phyloP scores from a whole-genome alignment of 2,113 vertebrate genomes.

The Ctenodactylus gundi region DNA sequence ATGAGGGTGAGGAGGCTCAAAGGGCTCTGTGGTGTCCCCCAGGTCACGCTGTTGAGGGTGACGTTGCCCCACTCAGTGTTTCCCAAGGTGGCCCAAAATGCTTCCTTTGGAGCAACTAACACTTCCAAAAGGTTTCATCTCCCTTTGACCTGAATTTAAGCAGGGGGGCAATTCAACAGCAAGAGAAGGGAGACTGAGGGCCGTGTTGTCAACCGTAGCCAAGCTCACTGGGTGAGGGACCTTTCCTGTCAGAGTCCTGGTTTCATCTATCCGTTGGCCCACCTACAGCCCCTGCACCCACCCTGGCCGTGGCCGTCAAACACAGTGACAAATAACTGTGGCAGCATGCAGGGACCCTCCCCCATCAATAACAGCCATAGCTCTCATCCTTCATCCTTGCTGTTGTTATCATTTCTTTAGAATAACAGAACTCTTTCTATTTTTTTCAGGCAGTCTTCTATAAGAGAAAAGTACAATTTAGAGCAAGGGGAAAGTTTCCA shows the following conservation, averaged over 20 bases:
- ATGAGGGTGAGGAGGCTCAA: not conserved
- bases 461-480: not conserved
- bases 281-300: rapidly evolving
- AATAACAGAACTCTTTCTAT: not conserved
- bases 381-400: not conserved
- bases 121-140: not conserved
- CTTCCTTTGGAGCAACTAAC: not conserved
- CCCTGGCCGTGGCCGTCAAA: not conserved
- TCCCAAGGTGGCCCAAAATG: not conserved
- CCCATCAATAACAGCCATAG: rapidly evolving
- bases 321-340: rapidly evolving
- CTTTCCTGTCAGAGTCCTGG: not conserved
- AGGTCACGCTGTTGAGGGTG: rapidly evolving
- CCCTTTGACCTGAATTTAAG: not conserved
- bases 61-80: not conserved
- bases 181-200: not conserved
- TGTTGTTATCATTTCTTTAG: not conserved
- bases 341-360: not conserved
- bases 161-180: not conserved
- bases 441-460: not conserved
- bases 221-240: not conserved
- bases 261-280: not conserved
- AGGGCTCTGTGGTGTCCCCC: not conserved
- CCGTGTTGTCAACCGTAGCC: too few relatives aligned
- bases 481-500: not conserved